A percentile compares a stretch with the other conserved stretches of the same genome.
Conservation (phyloP, 2,888 invertebrate species). For the Acrocyrtus sp. region DNA sequence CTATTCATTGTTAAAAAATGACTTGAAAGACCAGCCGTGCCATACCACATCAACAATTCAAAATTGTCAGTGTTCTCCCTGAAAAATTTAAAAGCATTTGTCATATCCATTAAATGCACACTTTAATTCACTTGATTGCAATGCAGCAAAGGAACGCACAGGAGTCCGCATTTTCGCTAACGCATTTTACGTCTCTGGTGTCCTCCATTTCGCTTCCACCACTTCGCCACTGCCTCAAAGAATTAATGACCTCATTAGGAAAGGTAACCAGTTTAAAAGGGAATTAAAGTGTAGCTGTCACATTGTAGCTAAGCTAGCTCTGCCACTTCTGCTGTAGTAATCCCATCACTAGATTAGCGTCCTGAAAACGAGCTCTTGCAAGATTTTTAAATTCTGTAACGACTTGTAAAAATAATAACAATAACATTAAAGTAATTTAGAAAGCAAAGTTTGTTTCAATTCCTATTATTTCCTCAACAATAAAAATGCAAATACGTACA, state of each 20-base stretch:
- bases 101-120: no score
- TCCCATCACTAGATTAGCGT: not conserved
- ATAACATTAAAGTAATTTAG: constrained; percentile 14
- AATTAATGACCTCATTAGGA: constrained; percentile 42
- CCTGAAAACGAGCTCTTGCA: not conserved
- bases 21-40: no score
- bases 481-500: not conserved
- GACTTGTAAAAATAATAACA: not conserved
- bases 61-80: no score
- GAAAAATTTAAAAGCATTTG: no score
- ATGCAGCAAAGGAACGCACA: no score
- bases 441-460: constrained; percentile 20
- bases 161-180: no score
- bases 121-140: no score
- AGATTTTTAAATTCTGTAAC: not conserved
- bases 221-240: no score
- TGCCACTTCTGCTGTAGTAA: not conserved
- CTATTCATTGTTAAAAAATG: no score
- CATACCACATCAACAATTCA: no score
- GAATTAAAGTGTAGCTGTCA: constrained; percentile 38
- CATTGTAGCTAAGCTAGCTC: not conserved
- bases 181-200: constrained; percentile 4
- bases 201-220: constrained; percentile 13
- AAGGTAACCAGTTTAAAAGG: constrained; percentile 43
- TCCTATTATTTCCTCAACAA: constrained; percentile 3